A percentile compares a stretch with the other conserved stretches of the same genome.
phyloP scores from a whole-genome alignment of 2,797 vertebrate genomes.

The Lateolabrax maculatus region DNA sequence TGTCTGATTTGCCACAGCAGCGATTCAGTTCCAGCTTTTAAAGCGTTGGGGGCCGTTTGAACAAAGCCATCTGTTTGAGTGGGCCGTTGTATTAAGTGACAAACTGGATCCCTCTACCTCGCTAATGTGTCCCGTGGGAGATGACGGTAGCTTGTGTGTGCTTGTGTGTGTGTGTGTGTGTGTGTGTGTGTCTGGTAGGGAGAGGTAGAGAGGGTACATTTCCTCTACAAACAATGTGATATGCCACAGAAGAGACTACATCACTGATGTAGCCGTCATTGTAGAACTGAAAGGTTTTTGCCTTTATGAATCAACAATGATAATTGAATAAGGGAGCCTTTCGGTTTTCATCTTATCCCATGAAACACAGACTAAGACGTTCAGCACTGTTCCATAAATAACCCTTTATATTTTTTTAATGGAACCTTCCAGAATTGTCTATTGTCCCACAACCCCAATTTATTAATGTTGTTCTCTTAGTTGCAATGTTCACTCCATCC shows the following conservation, averaged over 20 bases:
- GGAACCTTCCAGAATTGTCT: conserved; percentile 47
- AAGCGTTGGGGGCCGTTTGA: conserved; percentile 66
- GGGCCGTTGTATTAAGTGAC: conserved; percentile 84
- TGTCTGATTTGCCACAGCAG: conserved; percentile 71
- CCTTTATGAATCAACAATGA: conserved; percentile 60
- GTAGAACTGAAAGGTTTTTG: conserved; percentile 42
- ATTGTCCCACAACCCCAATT: conserved; percentile 54
- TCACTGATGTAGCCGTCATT: conserved; percentile 31
- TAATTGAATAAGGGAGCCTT: conserved; percentile 57
- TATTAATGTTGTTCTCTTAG: conserved; percentile 56
- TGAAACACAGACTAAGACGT: conserved; percentile 42
- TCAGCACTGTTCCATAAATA: conserved; percentile 57
- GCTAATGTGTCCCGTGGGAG: conserved; percentile 79
- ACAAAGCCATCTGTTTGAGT: conserved; percentile 84
- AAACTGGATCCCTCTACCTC: conserved; percentile 78
- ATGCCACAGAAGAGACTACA: conserved; percentile 25
- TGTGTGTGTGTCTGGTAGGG: conserved; percentile 23
- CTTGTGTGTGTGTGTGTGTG: conserved; percentile 35
- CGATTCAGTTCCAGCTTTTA: conserved; percentile 69
- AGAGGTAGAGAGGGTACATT: conserved; percentile 23
- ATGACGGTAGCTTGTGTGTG: conserved; percentile 35
- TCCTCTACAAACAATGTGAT: conserved; percentile 42
- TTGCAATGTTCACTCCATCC: conserved; percentile 42
- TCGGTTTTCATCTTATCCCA: conserved; percentile 52
- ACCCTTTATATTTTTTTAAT: conserved; percentile 66